Evolutionary conservation across 2,888 invertebrate genomes (phyloP).

Genomic region (Acronicta alni): DNA sequence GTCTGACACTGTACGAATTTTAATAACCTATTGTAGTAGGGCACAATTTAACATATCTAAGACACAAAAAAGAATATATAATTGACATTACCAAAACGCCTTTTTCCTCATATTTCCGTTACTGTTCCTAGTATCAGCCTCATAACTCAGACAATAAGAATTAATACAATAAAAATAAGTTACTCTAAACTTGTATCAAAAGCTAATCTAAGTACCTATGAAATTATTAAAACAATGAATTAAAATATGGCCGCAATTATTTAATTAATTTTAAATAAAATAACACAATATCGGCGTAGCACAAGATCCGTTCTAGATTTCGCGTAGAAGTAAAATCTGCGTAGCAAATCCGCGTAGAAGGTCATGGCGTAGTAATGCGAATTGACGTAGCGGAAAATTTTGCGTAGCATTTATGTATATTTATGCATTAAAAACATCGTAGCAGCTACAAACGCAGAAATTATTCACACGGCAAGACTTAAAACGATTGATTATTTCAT

Average conservation of each 20-base stretch:
- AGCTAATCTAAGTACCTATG: too few relatives aligned
- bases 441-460: slow-evolving; percentile 10
- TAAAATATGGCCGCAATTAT: too few relatives aligned
- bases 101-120: slow-evolving; percentile 31
- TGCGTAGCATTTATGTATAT: slow-evolving; percentile 25
- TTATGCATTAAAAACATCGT: slow-evolving; percentile 24
- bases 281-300: not conserved
- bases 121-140: not conserved
- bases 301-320: not conserved
- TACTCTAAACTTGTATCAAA: not conserved
- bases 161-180: not conserved
- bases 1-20: slow-evolving; percentile 49
- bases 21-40: slow-evolving; percentile 26
- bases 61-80: not conserved
- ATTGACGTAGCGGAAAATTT: slow-evolving; percentile 38
- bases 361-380: slow-evolving; percentile 23
- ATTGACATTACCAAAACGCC: not conserved
- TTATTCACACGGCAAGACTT: too few relatives aligned
- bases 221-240: too few relatives aligned
- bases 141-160: not conserved
- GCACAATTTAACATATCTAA: slow-evolving; percentile 18
- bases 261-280: too few relatives aligned
- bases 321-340: slow-evolving; percentile 11
- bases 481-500: slow-evolving; percentile 2
- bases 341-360: slow-evolving; percentile 42